phyloP scores from a whole-genome alignment of 2,113 vertebrate species.

The Tamias sibiricus region DNA sequence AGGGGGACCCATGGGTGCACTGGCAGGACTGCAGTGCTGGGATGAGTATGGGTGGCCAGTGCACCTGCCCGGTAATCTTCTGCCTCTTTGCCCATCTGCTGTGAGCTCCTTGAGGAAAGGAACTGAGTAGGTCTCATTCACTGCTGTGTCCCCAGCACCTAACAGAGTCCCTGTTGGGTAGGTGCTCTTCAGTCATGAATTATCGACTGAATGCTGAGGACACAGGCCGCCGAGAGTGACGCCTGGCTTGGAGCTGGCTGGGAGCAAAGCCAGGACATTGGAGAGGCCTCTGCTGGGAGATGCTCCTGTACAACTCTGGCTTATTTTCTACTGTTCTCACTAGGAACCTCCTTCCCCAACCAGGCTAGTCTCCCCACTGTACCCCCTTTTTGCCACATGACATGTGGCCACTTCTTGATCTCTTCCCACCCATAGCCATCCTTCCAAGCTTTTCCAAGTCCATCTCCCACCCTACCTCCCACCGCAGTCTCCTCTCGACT shows the following conservation, averaged over 20 bases:
- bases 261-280: not conserved
- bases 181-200: not conserved
- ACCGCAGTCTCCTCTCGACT: not conserved
- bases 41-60: not conserved
- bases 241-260: not conserved
- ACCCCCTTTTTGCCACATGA: not conserved
- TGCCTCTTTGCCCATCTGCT: not conserved
- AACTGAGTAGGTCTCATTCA: not conserved
- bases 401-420: not conserved
- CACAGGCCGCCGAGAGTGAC: not conserved
- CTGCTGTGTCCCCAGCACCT: not conserved
- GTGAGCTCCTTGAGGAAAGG: not conserved
- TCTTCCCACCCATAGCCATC: no score
- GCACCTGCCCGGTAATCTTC: no score
- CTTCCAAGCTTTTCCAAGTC: not conserved
- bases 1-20: not conserved
- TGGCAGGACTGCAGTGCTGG: not conserved
- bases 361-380: not conserved
- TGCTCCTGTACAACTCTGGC: not conserved
- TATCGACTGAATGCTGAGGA: not conserved
- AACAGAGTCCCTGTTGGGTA: not conserved
- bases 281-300: not conserved
- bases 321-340: not conserved
- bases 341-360: not conserved
- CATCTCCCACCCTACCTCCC: no score